Base-by-base conservation (phyloP, 1,140 invertebrate species). In the Platorchestia sp. region DNA sequence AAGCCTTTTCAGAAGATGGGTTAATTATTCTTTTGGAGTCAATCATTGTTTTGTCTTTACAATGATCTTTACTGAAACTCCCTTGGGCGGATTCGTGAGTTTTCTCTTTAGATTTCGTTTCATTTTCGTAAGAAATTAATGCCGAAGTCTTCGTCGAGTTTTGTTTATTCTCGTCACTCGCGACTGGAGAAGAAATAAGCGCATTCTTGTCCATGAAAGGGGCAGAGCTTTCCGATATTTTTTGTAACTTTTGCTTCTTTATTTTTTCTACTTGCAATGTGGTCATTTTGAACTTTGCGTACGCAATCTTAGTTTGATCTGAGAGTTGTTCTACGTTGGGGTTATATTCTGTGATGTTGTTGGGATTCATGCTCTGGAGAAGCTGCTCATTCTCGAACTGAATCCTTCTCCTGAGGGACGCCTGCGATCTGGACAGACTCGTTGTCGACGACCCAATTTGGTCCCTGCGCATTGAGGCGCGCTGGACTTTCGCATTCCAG, bases 271-370 rank as follows among this genome's bases (percentile, higher is more conserved):
- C 96, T 95, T 96, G 96, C 45, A 95, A 95, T 19, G 95, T 96
- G n/a, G 95, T 96, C 44, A 96, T 96, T 95, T 96, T 96, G 95
- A 96, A 96, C 86, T 96, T 96, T 86, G 96, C 96, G n/a, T 96
- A 96, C 36, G 96, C 96, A 42, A 96, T 95, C 40, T 96, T 95
- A 10, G 96, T 96, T 43, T 96, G 96, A 36, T 96, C 96, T 45
- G 96, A 89, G 95, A 95, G 95, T 0, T 87, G 16, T 51, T 95
- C 95, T 86, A 96, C 47, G 47, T 96, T 96, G 14, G 96, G 96
- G 95, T 96, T 96, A 87, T 96, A 96, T 44, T 96, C 96, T 6
- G 95, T 95, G 87, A 96, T 95, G n/a, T 93, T 95, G 0, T 96
- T 95, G 0, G 96, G 96, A 53, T 96, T 96, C 45, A 96, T 86